Percentiles rank a stretch among this genome's conserved stretches.
phyloP scores from a whole-genome alignment of 2,888 invertebrate species.

The Agriotes lineatus region DNA sequence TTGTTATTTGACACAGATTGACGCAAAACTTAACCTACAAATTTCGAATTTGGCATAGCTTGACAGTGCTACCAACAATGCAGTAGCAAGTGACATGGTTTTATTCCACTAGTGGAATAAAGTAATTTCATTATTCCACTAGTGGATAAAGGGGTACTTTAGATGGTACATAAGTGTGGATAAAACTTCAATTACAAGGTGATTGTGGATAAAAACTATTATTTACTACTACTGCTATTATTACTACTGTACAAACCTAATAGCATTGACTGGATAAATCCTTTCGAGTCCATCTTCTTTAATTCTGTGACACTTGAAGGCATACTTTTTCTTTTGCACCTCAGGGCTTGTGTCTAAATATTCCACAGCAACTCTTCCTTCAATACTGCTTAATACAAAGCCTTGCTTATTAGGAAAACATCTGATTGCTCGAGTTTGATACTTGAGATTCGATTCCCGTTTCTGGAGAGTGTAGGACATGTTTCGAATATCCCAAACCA shows the following conservation, averaged over 20 bases:
- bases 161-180: too few relatives aligned
- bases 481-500: conserved; percentile 97
- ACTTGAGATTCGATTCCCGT: conserved; percentile 96
- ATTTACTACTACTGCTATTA: too few relatives aligned
- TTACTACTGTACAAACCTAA: conserved; percentile 70
- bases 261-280: conserved; percentile 98
- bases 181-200: conserved; percentile 80
- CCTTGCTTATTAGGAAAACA: conserved; percentile 92
- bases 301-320: conserved; percentile 97
- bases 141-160: too few relatives aligned
- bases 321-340: conserved; percentile 98
- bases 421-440: conserved; percentile 94
- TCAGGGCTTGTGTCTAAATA: conserved; percentile 97
- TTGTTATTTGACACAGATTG: too few relatives aligned
- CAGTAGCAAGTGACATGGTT: too few relatives aligned
- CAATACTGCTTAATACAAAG: conserved; percentile 97
- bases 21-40: too few relatives aligned
- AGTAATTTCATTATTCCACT: too few relatives aligned
- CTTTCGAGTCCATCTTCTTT: conserved; percentile 95
- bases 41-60: too few relatives aligned
- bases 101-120: too few relatives aligned
- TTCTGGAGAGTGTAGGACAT: conserved; percentile 94
- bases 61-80: too few relatives aligned
- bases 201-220: too few relatives aligned
- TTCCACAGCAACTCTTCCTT: conserved; percentile 97